A percentile compares a stretch with the other conserved stretches of the same genome.
These are phyloP conservation scores for Stenotaenia linearis DNA, from an alignment of 2,888 invertebrate genomes.

Conservation along the genomic window DNA sequence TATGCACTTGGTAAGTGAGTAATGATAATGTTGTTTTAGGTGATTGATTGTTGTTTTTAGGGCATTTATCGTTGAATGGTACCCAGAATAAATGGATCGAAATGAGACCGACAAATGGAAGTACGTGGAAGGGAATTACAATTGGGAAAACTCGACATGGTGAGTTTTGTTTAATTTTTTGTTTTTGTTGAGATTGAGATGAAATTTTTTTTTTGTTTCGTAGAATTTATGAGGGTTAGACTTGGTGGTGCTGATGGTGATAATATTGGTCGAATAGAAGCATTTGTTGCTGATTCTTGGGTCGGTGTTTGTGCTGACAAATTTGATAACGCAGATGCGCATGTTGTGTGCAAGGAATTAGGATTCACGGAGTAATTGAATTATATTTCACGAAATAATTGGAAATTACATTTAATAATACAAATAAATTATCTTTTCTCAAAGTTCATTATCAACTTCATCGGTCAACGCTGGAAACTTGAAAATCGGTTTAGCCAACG, in stretches of 20 bases:
- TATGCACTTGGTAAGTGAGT: not conserved
- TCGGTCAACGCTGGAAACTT: too few species aligned
- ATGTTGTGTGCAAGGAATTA: conserved; percentile 29
- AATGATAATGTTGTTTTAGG: not conserved
- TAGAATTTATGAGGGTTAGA: conserved; percentile 24
- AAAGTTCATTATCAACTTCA: too few species aligned
- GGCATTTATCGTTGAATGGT: not conserved
- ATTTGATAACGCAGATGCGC: not conserved
- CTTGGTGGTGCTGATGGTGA: not conserved
- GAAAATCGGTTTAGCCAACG: not conserved
- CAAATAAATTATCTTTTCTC: not conserved
- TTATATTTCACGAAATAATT: not conserved
- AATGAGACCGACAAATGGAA: not conserved
- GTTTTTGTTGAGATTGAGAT: too few species aligned
- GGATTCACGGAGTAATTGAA: conserved; percentile 12
- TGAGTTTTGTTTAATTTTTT: too few species aligned
- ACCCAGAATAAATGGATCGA: not conserved
- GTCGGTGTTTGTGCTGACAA: not conserved
- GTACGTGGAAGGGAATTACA: conserved; percentile 8
- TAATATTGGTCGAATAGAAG: not conserved
- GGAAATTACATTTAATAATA: not conserved
- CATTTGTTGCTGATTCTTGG: not conserved
- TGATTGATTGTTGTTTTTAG: too few species aligned
- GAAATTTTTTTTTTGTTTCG: not conserved
- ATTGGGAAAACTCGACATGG: conserved; percentile 21